phyloP scores from a whole-genome alignment of 1,140 invertebrate genomes.

The Cephus cinctus region DNA sequence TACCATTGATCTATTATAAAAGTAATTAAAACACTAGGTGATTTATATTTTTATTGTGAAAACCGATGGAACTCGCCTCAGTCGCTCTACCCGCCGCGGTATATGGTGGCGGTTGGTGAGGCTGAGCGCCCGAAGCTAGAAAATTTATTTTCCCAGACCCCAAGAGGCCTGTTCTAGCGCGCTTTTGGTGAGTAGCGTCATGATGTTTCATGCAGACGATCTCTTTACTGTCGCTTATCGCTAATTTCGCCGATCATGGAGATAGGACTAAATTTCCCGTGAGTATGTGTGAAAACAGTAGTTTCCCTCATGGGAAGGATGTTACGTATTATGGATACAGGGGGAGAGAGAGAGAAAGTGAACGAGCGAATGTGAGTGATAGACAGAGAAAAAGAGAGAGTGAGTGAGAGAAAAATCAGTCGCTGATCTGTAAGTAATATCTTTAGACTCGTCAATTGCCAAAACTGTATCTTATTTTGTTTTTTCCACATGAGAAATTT shows the following conservation, averaged over 20 bases:
- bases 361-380: no score
- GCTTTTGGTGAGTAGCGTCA: constrained; percentile 52
- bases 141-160: constrained; percentile 30
- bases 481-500: no score
- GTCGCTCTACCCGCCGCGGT: constrained; percentile 33
- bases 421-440: constrained; percentile 49
- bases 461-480: no score
- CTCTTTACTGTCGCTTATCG: constrained; percentile 34
- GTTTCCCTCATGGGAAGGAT: constrained; percentile 32
- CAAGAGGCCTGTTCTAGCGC: constrained; percentile 36
- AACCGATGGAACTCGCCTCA: constrained; percentile 24
- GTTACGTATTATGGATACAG: no score
- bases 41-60: constrained; percentile 37
- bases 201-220: constrained; percentile 36
- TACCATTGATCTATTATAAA: constrained; percentile 45
- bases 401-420: constrained; percentile 27
- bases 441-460: constrained; percentile 1
- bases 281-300: constrained; percentile 45
- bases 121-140: constrained; percentile 23
- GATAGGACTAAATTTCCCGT: constrained; percentile 38
- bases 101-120: no score
- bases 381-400: no score
- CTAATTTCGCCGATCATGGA: constrained; percentile 35
- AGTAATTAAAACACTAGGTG: constrained; percentile 47
- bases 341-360: no score